Percentiles rank a stretch among this genome's conserved stretches.
Conservation (phyloP, 2,113 vertebrate species). For the Elgaria multicarinata region DNA sequence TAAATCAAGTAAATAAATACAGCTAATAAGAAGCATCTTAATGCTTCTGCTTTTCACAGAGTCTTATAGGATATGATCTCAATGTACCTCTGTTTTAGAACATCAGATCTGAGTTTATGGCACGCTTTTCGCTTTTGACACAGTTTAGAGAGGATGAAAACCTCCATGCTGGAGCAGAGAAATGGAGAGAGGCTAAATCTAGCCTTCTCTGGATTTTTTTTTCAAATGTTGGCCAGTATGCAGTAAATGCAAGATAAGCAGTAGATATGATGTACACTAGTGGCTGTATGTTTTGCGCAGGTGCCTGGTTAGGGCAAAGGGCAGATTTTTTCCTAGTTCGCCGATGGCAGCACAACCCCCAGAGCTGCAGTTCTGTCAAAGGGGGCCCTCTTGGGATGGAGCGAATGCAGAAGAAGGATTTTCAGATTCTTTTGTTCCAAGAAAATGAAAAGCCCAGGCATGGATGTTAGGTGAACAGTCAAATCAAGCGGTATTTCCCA, state of each 20-base stretch:
- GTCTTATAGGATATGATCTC: too few species aligned
- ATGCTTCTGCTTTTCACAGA: not conserved
- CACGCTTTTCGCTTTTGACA: not conserved
- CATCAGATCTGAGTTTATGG: not conserved
- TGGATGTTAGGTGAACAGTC: constrained; percentile 12
- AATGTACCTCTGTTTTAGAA: not conserved
- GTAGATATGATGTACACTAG: not conserved
- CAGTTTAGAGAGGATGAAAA: not conserved
- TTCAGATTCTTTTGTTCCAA: constrained; percentile 5
- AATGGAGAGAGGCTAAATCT: not conserved
- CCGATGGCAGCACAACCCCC: not conserved
- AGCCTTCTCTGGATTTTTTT: not conserved
- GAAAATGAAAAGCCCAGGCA: constrained; percentile 22
- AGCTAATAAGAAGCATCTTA: not conserved
- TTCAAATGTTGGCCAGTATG: not conserved
- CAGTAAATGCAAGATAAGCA: not conserved
- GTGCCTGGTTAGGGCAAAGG: not conserved
- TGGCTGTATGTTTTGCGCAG: not conserved
- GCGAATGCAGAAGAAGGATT: not conserved
- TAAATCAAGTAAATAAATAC: not conserved
- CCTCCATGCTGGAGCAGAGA: not conserved
- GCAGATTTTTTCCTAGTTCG: not conserved
- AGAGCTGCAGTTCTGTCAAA: not conserved
- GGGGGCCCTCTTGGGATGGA: constrained; percentile 1
- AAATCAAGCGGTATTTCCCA: not conserved